Base-by-base conservation (phyloP, 2,888 invertebrate species). In the Drosophila acutilabella region DNA sequence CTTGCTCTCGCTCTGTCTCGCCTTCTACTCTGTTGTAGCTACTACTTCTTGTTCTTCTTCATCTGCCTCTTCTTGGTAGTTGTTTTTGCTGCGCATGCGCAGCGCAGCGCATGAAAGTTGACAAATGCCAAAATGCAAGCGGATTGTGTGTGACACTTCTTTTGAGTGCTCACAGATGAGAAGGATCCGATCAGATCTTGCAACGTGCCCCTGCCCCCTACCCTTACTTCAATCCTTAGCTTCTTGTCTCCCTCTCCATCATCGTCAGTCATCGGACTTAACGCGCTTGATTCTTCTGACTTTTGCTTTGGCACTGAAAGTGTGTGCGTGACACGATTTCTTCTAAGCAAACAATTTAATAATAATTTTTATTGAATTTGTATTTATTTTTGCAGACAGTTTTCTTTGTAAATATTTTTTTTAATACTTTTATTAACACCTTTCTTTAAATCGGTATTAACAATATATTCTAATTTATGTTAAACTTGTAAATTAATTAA, bases 121-220 rank as follows among this genome's bases (percentile, higher is more conserved):
- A 87, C 87, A 87, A 87, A 87, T 89, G 79, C 86, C 81, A 82
- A 88, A 89, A 84, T 88, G 80, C 88, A 86, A 88, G 86, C 86
- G 88, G 88, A 88, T 88, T 81, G 76, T 78, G 78, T 80, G 80
- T 88, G 83, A 86, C 78, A 81, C 82, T 78, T 82, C 72, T 80
- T 69, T 75, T 71, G 73, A 88, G 82, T 71, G 73, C 70, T 47
- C 58, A 64, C 42, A 44, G 50, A 47, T 41, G 48, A 51, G 61
- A 38, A 61, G 53, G 47, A 47, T 53, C 52, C 42, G 33, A 44
- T 45, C 53, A 30, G 44, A 26, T 54, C 44, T 44, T 33, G 54
- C 42, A 23, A 10, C 59, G 16, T 40, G 16, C 26, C 41, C 2
- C 40, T 3, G 30, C 7, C 30, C 30, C 8, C 2, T 26, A 7